phyloP scores from a whole-genome alignment of 2,888 invertebrate genomes.

The Brachyptera risi region DNA sequence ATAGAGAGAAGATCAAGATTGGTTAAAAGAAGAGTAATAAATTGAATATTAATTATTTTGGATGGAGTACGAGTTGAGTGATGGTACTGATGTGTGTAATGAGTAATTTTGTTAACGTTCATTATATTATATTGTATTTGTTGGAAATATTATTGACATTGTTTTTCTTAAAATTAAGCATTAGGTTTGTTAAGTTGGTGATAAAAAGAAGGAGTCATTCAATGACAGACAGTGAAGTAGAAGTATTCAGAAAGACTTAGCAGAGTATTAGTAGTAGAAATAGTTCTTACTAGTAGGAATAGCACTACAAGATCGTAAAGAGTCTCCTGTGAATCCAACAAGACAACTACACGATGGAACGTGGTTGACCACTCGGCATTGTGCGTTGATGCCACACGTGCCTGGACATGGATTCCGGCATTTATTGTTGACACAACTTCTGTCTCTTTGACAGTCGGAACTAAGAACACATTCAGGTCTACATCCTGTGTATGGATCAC shows the following conservation, averaged over 20 bases:
- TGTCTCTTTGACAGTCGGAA: conserved; percentile 65
- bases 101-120: background rate
- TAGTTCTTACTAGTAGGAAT: conserved; percentile 39
- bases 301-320: conserved; percentile 57
- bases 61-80: too few species aligned
- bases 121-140: background rate
- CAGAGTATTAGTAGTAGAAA: background rate
- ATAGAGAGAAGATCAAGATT: conserved; percentile 10
- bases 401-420: conserved; percentile 76
- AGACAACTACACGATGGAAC: conserved; percentile 72
- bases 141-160: background rate
- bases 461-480: conserved; percentile 79
- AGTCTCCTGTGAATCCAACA: conserved; percentile 66
- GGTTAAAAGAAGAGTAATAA: background rate
- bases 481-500: conserved; percentile 74
- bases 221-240: too few species aligned
- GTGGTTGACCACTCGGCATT: conserved; percentile 71
- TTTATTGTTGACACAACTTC: conserved; percentile 72
- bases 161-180: too few species aligned
- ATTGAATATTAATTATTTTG: background rate
- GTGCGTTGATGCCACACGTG: conserved; percentile 71
- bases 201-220: background rate
- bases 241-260: conserved; percentile 35
- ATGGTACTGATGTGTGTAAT: background rate
- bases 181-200: background rate